A percentile compares a stretch with the other conserved stretches of the same genome.
These are phyloP conservation scores for Bombylius major DNA, from an alignment of 2,888 invertebrate genomes.

Conservation along the genomic window DNA sequence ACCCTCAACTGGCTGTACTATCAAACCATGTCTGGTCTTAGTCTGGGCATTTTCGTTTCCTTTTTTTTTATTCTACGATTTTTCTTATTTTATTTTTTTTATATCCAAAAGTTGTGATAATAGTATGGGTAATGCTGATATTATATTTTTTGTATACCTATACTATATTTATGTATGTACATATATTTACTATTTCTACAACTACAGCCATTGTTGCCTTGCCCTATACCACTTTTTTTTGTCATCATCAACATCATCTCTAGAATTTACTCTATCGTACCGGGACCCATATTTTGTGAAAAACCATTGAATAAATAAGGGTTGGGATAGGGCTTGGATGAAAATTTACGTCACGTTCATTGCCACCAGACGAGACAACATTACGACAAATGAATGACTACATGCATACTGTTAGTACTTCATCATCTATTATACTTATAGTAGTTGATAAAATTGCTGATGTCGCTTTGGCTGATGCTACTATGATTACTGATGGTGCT, in stretches of 20 bases:
- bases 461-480: not conserved
- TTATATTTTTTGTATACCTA: too few relatives aligned
- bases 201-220: not conserved
- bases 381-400: not conserved
- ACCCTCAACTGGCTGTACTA: not conserved
- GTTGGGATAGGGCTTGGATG: conserved; percentile 13
- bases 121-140: not conserved
- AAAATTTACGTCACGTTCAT: conserved; percentile 12
- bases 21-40: conserved; percentile 10
- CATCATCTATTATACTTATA: not conserved
- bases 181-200: too few relatives aligned
- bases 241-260: not conserved
- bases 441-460: not conserved
- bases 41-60: conserved; percentile 3
- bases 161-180: too few relatives aligned
- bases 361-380: conserved; percentile 9
- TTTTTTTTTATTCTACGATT: not conserved
- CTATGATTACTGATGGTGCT: not conserved
- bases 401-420: not conserved
- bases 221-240: not conserved
- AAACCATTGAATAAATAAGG: conserved; percentile 5
- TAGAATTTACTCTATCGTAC: conserved; percentile 1
- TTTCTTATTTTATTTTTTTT: not conserved
- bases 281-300: conserved; percentile 12
- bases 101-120: not conserved